Base-by-base conservation (phyloP, 2,797 vertebrate species). In the Glyptemys insculpta region DNA sequence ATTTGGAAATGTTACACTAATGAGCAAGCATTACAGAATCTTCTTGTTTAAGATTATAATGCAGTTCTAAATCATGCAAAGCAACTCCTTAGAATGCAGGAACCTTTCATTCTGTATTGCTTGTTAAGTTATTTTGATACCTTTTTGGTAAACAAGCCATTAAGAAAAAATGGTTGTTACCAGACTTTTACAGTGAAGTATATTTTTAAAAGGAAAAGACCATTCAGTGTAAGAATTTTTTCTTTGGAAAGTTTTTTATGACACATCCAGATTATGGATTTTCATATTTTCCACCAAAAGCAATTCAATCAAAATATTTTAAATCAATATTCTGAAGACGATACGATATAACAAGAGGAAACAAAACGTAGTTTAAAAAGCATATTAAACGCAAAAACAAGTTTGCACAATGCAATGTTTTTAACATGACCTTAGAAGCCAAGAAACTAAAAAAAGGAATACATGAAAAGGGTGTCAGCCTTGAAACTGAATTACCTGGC, bases 81-180 rank as follows among this genome's bases (percentile, higher is more conserved):
- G 23, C 47, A 88, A 89, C 62, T 53, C 88, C 81, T 84, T 56
- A 25, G 54, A 95, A 94, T 54, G 62, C 62, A 6, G n/a, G 52
- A 87, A 49, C 83, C 85, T 93, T 95, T 92, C 91, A 81, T 68
- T 88, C 89, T 94, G 83, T 44, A 3, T 27, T 80, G 74, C 80
- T 92, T 47, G 41, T 89, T 94, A 81, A 89, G 94, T 96, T 87
- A 93, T 93, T 97, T 96, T 93, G 85, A 95, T 47, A 1, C 1
- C 41, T 37, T 83, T 96, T 86, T n/a, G 76, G 62, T 15, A 41
- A 88, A 80, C 52, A 94, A 85, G 92, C 34, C 83, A 16, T 54
- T 83, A 79, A 54, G 79, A 83, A 31, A 57, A 84, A 49, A 23
- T n/a, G 52, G 25, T 16, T 41, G 27, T 9, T 8, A n/a, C 5